A percentile compares a stretch with the other conserved stretches of the same genome.
Evolutionary conservation across 2,113 vertebrate genomes (phyloP).

Genomic region (Dipodomys spectabilis): DNA sequence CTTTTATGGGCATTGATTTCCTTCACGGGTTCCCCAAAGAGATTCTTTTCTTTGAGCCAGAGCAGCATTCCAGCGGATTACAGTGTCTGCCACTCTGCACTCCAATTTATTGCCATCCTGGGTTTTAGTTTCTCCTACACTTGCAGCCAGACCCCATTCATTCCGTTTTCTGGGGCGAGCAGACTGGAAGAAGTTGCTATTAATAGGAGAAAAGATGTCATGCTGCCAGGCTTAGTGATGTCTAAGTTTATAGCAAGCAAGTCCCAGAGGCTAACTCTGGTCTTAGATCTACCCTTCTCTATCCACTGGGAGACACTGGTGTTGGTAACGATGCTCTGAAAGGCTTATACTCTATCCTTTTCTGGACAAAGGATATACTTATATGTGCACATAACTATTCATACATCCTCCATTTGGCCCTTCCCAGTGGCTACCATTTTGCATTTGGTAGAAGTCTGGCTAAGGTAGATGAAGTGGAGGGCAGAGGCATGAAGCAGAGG

Average conservation of each 20-base stretch:
- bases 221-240: slow-evolving; percentile 28
- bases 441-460: background rate
- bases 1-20: slow-evolving; percentile 80
- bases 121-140: slow-evolving; percentile 72
- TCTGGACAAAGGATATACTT: background rate
- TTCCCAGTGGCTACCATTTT: background rate
- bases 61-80: slow-evolving; percentile 73
- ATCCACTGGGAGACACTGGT: background rate
- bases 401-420: background rate
- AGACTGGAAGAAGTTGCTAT: slow-evolving; percentile 72
- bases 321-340: background rate
- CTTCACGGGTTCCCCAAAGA: slow-evolving; percentile 78
- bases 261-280: background rate
- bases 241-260: slow-evolving; percentile 28
- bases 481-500: accelerated
- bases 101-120: slow-evolving; percentile 76
- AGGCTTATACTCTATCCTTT: background rate
- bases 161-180: slow-evolving; percentile 72
- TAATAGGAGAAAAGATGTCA: slow-evolving; percentile 73
- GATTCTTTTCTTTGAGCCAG: slow-evolving; percentile 77
- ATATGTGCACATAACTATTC: background rate
- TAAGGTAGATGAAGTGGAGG: background rate
- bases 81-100: slow-evolving; percentile 75
- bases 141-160: slow-evolving; percentile 75
- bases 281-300: background rate